Evolutionary conservation across 2,888 invertebrate species (phyloP).

Genomic region (Microchrysa polita): DNA sequence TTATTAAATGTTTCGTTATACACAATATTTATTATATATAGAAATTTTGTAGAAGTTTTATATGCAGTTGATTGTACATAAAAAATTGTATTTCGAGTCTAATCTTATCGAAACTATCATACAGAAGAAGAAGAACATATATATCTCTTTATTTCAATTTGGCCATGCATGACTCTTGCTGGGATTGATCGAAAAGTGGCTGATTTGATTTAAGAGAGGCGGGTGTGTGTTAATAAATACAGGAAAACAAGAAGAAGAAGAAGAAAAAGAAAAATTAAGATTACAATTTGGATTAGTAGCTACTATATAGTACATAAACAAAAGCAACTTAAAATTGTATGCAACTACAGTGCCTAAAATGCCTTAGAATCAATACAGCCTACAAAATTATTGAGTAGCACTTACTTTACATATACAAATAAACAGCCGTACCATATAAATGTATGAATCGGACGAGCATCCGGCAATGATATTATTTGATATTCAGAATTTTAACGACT

Average conservation of each 20-base stretch:
- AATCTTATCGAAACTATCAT: constrained; percentile 28
- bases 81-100: background rate
- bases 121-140: no score
- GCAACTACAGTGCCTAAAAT: background rate
- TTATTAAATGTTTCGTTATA: constrained; percentile 17
- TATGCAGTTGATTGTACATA: background rate
- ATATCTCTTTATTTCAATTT: background rate
- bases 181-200: background rate
- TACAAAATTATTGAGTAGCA: background rate
- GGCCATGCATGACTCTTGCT: constrained; percentile 34
- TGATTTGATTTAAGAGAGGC: background rate
- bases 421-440: no score
- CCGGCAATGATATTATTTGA: no score
- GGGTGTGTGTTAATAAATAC: background rate
- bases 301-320: constrained; percentile 31
- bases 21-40: no score
- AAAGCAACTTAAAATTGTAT: background rate
- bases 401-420: background rate
- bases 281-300: constrained; percentile 23
- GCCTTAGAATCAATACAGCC: constrained; percentile 23
- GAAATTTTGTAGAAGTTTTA: constrained; percentile 4
- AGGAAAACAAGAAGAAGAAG: background rate
- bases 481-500: no score
- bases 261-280: no score
- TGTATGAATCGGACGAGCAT: no score